Evolutionary conservation across 2,113 vertebrate species (phyloP).

Genomic region (Pomatostomus ruficeps): DNA sequence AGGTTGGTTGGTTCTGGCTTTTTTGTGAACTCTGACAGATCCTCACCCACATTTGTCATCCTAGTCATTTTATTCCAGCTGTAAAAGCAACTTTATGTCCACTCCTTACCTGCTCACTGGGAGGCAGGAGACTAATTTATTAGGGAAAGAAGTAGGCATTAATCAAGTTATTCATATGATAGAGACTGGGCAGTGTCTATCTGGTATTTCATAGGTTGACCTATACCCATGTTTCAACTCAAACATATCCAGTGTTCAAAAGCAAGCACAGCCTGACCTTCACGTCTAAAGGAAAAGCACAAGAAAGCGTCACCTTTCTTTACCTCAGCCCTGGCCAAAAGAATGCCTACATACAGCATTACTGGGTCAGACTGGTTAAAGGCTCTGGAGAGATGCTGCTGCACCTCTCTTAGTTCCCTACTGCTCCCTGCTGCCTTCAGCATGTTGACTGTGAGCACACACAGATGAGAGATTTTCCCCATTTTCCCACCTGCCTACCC

Average conservation of each 20-base stretch:
- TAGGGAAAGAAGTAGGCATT: background rate
- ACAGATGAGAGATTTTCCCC: background rate
- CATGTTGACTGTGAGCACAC: rapidly evolving
- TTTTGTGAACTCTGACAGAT: background rate
- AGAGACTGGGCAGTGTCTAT: background rate
- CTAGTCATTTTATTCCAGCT: background rate
- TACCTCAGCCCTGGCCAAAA: background rate
- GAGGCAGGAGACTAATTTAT: background rate
- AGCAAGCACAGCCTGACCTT: background rate
- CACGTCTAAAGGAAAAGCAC: background rate
- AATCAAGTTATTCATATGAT: background rate
- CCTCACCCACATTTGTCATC: background rate
- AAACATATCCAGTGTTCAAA: background rate
- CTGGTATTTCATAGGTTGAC: background rate
- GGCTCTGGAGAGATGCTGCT: background rate
- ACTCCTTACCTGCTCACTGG: background rate
- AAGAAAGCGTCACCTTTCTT: background rate
- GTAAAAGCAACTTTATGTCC: background rate
- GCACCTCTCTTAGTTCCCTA: background rate
- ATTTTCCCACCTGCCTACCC: background rate
- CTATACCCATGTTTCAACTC: background rate
- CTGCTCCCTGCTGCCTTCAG: background rate
- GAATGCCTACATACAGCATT: background rate
- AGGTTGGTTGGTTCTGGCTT: slow-evolving; percentile 14
- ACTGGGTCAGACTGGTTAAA: background rate